Conservation (phyloP, 1,140 invertebrate species). For the Temnothorax longispinosus region DNA sequence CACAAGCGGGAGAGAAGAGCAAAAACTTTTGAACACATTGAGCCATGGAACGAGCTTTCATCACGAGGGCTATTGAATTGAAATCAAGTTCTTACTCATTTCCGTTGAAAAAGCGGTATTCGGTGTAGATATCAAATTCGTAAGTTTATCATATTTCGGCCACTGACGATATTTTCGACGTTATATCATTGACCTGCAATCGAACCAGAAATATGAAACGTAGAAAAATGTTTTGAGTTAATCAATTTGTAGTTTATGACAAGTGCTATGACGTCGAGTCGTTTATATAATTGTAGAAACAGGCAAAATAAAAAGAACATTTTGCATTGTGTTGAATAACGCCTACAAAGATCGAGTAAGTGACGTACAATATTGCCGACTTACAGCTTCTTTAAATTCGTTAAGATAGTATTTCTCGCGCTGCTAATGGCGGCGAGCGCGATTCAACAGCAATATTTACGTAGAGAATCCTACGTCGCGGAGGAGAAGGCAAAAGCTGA, state of each 20-base stretch:
- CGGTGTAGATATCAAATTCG: background rate
- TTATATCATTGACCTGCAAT: background rate
- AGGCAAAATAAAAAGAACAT: background rate
- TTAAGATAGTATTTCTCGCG: constrained; percentile 28
- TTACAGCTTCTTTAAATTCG: constrained; percentile 2
- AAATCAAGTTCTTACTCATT: constrained; percentile 68
- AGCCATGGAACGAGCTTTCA: constrained; percentile 40
- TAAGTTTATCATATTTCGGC: background rate
- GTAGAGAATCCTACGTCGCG: constrained; percentile 14
- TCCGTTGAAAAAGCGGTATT: constrained; percentile 19
- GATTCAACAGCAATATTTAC: constrained; percentile 33
- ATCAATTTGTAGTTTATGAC: background rate
- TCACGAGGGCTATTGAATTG: constrained; percentile 53
- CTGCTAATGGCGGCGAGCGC: constrained; percentile 18
- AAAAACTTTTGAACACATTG: constrained; percentile 38
- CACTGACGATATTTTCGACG: background rate
- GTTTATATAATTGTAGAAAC: background rate
- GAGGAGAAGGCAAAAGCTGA: constrained; percentile 30
- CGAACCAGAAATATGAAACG: constrained; percentile 40
- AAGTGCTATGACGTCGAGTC: background rate
- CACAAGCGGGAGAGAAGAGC: background rate
- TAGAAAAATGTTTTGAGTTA: constrained; percentile 38
- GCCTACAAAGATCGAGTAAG: background rate
- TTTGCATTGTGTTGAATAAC: background rate
- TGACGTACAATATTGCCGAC: background rate